Conservation (phyloP, 2,888 invertebrate genomes). For the Cataglyphis cursor region DNA sequence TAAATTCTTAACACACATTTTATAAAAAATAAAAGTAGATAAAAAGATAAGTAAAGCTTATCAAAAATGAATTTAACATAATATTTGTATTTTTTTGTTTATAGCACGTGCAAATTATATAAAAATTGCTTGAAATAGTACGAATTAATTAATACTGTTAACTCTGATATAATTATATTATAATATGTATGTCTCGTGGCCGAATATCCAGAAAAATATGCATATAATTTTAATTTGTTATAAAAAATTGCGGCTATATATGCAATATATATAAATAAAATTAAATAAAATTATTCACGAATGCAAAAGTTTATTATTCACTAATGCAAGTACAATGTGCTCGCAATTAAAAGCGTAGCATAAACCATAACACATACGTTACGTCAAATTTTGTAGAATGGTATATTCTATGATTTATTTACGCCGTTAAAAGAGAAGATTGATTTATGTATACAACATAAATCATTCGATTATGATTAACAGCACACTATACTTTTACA, state of each 20-base stretch:
- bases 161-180: neutral
- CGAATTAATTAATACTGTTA: neutral
- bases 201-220: neutral
- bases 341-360: slow-evolving; percentile 37
- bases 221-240: neutral
- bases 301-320: neutral
- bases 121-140: neutral
- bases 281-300: neutral
- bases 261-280: neutral
- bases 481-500: slow-evolving; percentile 33
- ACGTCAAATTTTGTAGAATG: slow-evolving; percentile 21
- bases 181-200: neutral
- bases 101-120: neutral
- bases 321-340: neutral
- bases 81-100: neutral
- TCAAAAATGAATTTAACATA: neutral
- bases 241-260: neutral
- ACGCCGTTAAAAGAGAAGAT: slow-evolving; percentile 29
- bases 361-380: slow-evolving; percentile 72
- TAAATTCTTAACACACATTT: neutral
- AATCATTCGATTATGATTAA: slow-evolving; percentile 42
- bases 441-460: slow-evolving; percentile 21
- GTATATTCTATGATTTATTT: slow-evolving; percentile 59
- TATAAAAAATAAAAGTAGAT: neutral
- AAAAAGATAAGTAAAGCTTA: too few species aligned